These are phyloP conservation scores for Dromas ardeola DNA, from an alignment of 2,113 vertebrate genomes.

Conservation along the genomic window DNA sequence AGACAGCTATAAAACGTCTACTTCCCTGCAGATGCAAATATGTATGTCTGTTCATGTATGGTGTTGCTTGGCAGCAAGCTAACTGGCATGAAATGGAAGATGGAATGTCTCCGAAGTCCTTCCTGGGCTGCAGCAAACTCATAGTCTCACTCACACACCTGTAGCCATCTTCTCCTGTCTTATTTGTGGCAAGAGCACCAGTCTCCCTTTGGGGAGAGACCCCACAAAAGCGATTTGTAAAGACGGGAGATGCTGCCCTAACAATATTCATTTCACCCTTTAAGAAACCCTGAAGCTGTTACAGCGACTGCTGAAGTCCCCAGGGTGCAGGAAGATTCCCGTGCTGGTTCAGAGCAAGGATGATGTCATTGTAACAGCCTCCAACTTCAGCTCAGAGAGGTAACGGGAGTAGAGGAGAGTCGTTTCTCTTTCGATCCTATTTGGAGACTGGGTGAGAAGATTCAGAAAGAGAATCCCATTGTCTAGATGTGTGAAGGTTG, in stretches of 20 bases:
- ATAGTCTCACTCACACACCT: neutral
- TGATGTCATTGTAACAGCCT: constrained; percentile 96
- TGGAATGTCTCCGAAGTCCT: neutral
- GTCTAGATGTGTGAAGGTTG: constrained; percentile 33
- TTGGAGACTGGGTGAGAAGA: constrained; percentile 29
- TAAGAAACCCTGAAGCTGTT: constrained; percentile 96
- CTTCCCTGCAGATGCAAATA: neutral
- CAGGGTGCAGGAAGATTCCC: constrained; percentile 97
- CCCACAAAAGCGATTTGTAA: neutral
- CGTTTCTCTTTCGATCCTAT: constrained; percentile 19
- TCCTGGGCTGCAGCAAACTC: neutral
- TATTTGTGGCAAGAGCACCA: neutral
- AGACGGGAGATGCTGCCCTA: constrained; percentile 46
- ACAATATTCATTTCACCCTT: constrained; percentile 63
- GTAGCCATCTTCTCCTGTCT: constrained; percentile 38
- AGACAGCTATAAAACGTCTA: neutral
- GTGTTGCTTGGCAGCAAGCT: neutral
- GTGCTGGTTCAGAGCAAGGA: constrained; percentile 98
- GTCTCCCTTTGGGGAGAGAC: constrained; percentile 26
- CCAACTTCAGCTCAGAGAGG: constrained; percentile 99
- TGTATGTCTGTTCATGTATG: neutral
- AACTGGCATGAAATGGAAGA: neutral
- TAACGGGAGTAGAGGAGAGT: constrained; percentile 59
- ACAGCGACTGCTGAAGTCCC: constrained; percentile 96
- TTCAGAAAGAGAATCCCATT: constrained; percentile 3